Conservation (phyloP, 2,888 invertebrate genomes). For the Marronus borbonicus region DNA sequence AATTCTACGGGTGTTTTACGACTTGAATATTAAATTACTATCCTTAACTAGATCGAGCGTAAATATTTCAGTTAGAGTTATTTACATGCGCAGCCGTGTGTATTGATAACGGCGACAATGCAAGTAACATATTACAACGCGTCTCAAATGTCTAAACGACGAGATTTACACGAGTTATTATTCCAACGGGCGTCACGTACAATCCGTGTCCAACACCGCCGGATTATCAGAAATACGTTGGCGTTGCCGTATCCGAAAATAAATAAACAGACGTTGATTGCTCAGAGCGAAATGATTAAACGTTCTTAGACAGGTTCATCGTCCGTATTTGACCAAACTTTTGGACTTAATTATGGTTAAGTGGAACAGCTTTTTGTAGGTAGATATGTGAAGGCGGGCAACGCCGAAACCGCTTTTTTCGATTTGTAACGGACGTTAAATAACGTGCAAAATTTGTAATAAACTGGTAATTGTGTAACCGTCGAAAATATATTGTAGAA, state of each 20-base stretch:
- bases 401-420: conserved; percentile 34
- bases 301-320: conserved; percentile 48
- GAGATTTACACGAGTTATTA: conserved; percentile 24
- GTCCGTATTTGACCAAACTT: conserved; percentile 48
- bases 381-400: conserved; percentile 18
- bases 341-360: conserved; percentile 44
- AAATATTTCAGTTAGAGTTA: conserved; percentile 1
- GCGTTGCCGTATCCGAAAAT: conserved; percentile 30
- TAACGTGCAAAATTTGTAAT: conserved; percentile 5
- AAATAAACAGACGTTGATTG: conserved; percentile 42
- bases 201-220: not conserved
- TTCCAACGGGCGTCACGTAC: not conserved
- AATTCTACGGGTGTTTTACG: too few species aligned
- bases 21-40: too few species aligned
- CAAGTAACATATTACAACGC: conserved; percentile 3
- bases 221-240: conserved; percentile 24
- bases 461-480: not conserved
- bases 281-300: conserved; percentile 32
- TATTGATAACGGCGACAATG: conserved; percentile 19
- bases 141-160: conserved; percentile 27
- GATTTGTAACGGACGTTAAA: conserved; percentile 28
- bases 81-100: conserved; percentile 8
- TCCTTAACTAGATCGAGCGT: not conserved
- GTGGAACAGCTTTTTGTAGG: conserved; percentile 38
- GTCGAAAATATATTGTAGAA: not conserved